These are phyloP conservation scores for Montipora cactus DNA, from an alignment of 64 coral and sea anemone genomes.

Conservation along the genomic window DNA sequence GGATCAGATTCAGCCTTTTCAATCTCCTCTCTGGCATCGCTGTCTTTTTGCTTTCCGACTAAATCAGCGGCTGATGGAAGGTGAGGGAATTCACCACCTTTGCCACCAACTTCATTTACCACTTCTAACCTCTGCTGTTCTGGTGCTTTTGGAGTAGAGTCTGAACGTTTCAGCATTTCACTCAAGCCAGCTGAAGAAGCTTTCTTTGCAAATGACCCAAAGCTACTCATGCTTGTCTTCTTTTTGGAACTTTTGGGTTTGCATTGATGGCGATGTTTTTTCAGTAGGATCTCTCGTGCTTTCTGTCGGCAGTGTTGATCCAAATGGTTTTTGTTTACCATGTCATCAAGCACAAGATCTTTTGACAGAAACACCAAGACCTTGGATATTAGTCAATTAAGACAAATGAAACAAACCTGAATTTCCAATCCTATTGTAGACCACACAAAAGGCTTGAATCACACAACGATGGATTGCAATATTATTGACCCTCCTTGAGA, in stretches of 20 bases:
- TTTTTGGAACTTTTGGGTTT: slow-evolving; percentile 67
- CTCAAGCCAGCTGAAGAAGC: slow-evolving; percentile 20
- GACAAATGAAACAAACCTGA: background rate
- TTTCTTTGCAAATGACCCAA: slow-evolving; percentile 60
- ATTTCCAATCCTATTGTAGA: background rate
- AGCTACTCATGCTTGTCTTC: slow-evolving; percentile 60
- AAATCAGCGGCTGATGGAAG: slow-evolving; percentile 71
- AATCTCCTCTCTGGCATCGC: background rate
- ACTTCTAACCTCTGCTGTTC: slow-evolving; percentile 50
- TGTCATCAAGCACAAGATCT: slow-evolving; percentile 97
- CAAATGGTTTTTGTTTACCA: slow-evolving; percentile 85
- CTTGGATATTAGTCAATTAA: background rate
- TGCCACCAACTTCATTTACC: slow-evolving; percentile 44
- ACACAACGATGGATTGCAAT: too few species aligned
- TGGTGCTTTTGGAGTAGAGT: slow-evolving; percentile 55
- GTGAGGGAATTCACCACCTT: slow-evolving; percentile 36
- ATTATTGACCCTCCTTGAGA: too few species aligned
- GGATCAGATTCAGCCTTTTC: background rate
- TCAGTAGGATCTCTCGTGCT: slow-evolving; percentile 77
- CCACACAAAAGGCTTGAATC: background rate
- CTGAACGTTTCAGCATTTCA: slow-evolving; percentile 35
- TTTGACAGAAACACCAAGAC: background rate
- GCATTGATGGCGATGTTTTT: slow-evolving; percentile 85
- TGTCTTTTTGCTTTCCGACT: slow-evolving; percentile 62
- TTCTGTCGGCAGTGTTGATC: slow-evolving; percentile 80